These are phyloP conservation scores for Pachypanchax playfairii DNA, from an alignment of 2,113 vertebrate species.

Conservation along the genomic window DNA sequence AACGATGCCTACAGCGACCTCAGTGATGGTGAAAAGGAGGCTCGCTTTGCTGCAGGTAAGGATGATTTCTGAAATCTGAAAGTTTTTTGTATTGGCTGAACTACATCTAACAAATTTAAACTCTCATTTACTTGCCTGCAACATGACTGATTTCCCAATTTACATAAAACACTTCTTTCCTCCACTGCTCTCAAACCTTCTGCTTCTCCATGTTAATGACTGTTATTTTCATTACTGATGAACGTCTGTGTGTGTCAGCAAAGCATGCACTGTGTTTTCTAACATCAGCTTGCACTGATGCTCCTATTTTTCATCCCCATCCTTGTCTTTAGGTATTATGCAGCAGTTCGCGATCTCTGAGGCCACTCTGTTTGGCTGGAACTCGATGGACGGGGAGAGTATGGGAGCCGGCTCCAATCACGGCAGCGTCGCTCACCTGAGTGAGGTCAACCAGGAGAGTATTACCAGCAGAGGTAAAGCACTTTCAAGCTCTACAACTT, in stretches of 20 bases:
- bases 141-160: not conserved
- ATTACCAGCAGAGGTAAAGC: conserved; percentile 82
- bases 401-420: conserved; percentile 91
- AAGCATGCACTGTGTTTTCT: not conserved
- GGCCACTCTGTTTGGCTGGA: conserved; percentile 95
- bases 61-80: not conserved
- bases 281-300: no score
- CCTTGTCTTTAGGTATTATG: conserved; percentile 85
- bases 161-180: conserved; percentile 3
- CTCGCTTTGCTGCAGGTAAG: conserved; percentile 93
- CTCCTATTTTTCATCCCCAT: no score
- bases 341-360: conserved; percentile 98
- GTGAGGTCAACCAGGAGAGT: conserved; percentile 94
- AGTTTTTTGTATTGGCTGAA: not conserved
- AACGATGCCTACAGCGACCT: conserved; percentile 94
- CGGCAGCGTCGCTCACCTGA: conserved; percentile 89
- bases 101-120: not conserved
- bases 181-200: not conserved
- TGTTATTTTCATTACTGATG: conserved; percentile 3
- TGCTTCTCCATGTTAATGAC: conserved; percentile 11
- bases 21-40: conserved; percentile 97
- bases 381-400: conserved; percentile 94
- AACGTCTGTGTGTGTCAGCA: not conserved
- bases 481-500: no score
- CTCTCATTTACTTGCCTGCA: conserved; percentile 6